Percentiles rank a stretch among this genome's conserved stretches.
phyloP scores from a whole-genome alignment of 2,797 vertebrate genomes.

The Arremon brunneinucha region DNA sequence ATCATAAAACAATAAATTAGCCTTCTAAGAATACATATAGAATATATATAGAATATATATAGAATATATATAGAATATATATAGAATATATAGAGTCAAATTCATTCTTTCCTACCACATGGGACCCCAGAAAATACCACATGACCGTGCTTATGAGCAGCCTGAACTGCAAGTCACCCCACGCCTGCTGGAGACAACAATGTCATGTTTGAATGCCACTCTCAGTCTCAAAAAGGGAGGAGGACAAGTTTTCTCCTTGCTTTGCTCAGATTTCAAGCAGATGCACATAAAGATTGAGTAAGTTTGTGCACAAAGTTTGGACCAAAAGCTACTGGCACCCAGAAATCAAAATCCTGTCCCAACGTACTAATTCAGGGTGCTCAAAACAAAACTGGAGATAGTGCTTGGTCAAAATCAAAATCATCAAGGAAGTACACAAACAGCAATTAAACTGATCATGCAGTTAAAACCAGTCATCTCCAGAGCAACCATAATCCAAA shows the following conservation, averaged over 20 bases:
- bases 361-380: fast-evolving
- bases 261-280: background rate
- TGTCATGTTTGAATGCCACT: background rate
- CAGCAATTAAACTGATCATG: background rate
- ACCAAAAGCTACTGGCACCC: background rate
- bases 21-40: no score
- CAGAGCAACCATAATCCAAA: background rate
- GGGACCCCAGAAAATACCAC: background rate
- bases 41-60: no score
- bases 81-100: background rate
- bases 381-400: background rate
- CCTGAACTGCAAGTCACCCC: background rate
- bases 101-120: background rate
- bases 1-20: no score
- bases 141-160: fast-evolving
- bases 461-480: background rate
- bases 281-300: background rate
- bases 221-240: background rate
- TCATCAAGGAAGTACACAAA: background rate
- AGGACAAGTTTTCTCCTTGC: background rate
- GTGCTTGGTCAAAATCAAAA: background rate
- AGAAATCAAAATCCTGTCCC: background rate
- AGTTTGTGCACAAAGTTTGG: background rate
- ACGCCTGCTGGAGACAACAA: fast-evolving
- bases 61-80: no score